Conservation (phyloP, 2,113 vertebrate species). For the Diadophis punctatus region DNA sequence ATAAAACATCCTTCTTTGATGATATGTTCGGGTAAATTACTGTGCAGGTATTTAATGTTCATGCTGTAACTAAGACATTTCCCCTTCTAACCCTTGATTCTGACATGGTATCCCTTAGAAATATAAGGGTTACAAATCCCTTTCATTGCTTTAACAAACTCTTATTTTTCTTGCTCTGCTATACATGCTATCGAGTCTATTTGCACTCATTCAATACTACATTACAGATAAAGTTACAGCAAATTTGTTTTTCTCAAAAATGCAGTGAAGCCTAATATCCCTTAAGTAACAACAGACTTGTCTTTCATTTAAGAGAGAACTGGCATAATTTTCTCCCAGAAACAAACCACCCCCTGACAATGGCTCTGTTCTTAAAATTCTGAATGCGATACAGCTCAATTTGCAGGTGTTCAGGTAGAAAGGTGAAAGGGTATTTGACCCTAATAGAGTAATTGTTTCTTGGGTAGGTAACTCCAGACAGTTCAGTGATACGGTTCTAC, state of each 20-base stretch:
- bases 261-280: constrained; percentile 88
- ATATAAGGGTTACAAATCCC: constrained; percentile 85
- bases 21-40: constrained; percentile 74
- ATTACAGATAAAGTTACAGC: constrained; percentile 99
- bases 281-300: constrained; percentile 86
- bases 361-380: constrained; percentile 77
- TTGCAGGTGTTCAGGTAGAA: constrained; percentile 87
- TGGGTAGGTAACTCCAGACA: constrained; percentile 79
- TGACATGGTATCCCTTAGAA: constrained; percentile 80
- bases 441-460: constrained; percentile 60
- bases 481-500: constrained; percentile 68
- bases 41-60: constrained; percentile 81
- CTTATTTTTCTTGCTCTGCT: constrained; percentile 74
- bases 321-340: constrained; percentile 79
- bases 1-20: constrained; percentile 37
- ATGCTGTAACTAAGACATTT: constrained; percentile 77
- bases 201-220: constrained; percentile 85
- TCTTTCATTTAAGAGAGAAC: constrained; percentile 84
- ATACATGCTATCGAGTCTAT: constrained; percentile 90
- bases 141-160: constrained; percentile 82
- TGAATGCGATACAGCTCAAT: constrained; percentile 74
- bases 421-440: constrained; percentile 77
- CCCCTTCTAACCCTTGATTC: constrained; percentile 74
- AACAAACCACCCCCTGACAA: constrained; percentile 84
- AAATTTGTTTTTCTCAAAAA: constrained; percentile 99